Conservation (phyloP, 2,888 invertebrate genomes). For the Polydrusus tereticollis region DNA sequence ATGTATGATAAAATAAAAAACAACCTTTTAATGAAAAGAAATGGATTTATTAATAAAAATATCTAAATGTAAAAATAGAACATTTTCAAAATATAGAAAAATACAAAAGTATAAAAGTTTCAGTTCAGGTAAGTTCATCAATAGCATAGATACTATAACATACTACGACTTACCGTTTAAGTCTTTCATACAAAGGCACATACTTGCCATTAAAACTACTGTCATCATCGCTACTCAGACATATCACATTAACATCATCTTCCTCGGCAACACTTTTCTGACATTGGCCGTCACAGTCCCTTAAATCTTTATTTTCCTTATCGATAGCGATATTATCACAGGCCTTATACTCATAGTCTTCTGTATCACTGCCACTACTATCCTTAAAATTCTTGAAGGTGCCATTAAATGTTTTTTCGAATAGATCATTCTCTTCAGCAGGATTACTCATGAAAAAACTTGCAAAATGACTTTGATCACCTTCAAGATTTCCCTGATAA, state of each 20-base stretch:
- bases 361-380: slow-evolving; percentile 36
- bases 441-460: slow-evolving; percentile 59
- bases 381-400: slow-evolving; percentile 26
- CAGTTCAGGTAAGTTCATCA: no score
- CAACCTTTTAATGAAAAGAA: no score
- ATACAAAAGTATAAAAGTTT: no score
- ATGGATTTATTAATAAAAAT: no score
- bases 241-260: background rate
- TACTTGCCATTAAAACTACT: slow-evolving; percentile 55
- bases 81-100: no score
- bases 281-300: slow-evolving; percentile 31
- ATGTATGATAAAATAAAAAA: no score
- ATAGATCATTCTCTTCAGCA: slow-evolving; percentile 71
- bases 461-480: slow-evolving; percentile 8
- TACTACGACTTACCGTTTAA: no score
- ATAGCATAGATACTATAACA: no score
- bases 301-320: slow-evolving; percentile 41
- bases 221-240: slow-evolving; percentile 32
- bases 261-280: background rate
- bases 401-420: slow-evolving; percentile 71
- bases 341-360: slow-evolving; percentile 13
- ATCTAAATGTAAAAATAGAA: no score
- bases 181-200: slow-evolving; percentile 57
- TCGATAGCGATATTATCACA: background rate
- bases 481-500: background rate